These are phyloP conservation scores for Tetragonula carbonaria DNA, from an alignment of 2,888 invertebrate species.

Conservation along the genomic window DNA sequence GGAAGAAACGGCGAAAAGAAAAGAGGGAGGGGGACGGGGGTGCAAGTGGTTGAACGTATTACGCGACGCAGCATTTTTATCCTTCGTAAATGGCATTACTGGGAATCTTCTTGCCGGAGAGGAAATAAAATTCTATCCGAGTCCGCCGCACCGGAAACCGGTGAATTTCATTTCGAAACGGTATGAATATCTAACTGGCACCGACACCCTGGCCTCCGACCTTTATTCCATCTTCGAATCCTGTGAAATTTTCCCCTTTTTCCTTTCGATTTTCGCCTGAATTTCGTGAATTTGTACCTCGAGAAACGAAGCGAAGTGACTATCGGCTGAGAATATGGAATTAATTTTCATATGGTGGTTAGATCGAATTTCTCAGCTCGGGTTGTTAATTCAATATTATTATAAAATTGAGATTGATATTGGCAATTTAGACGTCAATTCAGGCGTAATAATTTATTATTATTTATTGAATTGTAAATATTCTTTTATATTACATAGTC, in stretches of 20 bases:
- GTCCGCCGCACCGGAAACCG: constrained; percentile 10
- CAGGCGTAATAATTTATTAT: no score
- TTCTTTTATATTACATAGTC: no score
- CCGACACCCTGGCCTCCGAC: constrained; percentile 8
- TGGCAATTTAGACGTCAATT: no score
- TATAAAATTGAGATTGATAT: background rate
- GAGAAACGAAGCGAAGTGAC: background rate
- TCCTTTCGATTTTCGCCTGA: no score
- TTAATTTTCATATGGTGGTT: background rate
- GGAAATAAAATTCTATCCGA: constrained; percentile 49
- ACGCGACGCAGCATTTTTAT: constrained; percentile 60
- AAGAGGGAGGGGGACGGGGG: background rate
- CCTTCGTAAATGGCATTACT: constrained; percentile 52
- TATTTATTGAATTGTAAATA: no score
- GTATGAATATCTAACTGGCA: constrained; percentile 48
- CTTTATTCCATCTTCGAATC: background rate
- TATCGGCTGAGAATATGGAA: background rate
- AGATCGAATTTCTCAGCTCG: background rate
- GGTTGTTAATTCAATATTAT: no score
- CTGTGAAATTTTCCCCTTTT: background rate
- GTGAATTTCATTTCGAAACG: constrained; percentile 46
- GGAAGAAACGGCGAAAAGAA: background rate
- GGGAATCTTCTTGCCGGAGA: constrained; percentile 35
- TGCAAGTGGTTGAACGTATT: constrained; percentile 47
- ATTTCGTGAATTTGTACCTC: background rate